Evolutionary conservation across 2,888 invertebrate genomes (phyloP), one percentile per base, ranked within the genome.

Genomic region (Rhopalosiphum nymphaeae): DNA sequence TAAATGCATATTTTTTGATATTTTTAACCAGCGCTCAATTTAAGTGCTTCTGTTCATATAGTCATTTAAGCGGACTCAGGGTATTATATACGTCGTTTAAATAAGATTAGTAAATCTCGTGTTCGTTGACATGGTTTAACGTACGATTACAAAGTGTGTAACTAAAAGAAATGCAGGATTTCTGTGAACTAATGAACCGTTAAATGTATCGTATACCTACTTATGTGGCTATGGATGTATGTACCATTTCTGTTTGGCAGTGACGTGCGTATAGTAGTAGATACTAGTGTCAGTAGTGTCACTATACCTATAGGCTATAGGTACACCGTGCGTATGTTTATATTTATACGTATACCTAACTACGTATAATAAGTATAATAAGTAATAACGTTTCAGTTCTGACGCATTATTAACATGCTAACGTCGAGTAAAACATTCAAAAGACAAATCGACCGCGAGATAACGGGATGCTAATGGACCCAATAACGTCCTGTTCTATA

Each of bases 341-440:
- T 86, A 86, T 61, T 29, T 61, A 61, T 46, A 49, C n/a, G 13
- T 46, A 49, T 86, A 86, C 46, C 10, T 85, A 86, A 13, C 11
- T 46, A 86, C 46, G 29, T 87, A 49, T 87, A n/a, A 87, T 86
- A 86, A 44, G 86, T 29, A 29, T 46, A 84, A 84, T 16, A 49
- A 49, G 53, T 46, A 49, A 44, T 46, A 26, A 87, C 87, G 87
- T 88, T 25, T 11, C 26, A 88, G 56, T 36, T 56, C 11, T n/a
- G 88, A 53, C 88, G 56, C 90, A 90, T 29, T 57, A 57, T 29
- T 46, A 44, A 89, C n/a, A 61, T 44, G 46, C n/a, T 89, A 13
- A 91, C 91, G 91, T 53, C 84, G 29, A 91, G 67, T 53, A 84
- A 84, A 56, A 56, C 21, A 44, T 85, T 56, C 21, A 91, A 91